Conservation (phyloP, 2,888 invertebrate genomes). For the Conomelus anceps region DNA sequence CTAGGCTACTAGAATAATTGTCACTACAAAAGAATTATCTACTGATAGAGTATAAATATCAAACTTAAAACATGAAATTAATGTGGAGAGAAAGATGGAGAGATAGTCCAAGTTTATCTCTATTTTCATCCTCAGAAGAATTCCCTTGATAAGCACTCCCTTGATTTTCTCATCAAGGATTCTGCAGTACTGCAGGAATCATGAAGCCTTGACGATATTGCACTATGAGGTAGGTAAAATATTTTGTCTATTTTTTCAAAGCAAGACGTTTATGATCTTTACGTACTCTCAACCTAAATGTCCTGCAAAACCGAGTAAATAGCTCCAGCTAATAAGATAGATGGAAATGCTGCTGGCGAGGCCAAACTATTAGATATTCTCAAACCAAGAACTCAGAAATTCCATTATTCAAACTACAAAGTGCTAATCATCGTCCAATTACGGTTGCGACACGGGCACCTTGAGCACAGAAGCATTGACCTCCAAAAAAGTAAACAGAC, state of each 20-base stretch:
- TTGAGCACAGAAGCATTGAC: not conserved
- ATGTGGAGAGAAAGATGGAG: too few species aligned
- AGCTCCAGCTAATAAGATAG: not conserved
- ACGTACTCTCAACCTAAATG: not conserved
- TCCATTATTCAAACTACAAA: not conserved
- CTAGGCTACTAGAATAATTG: too few species aligned
- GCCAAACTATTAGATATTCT: not conserved
- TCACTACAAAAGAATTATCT: too few species aligned
- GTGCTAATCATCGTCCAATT: not conserved
- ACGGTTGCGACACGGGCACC: not conserved
- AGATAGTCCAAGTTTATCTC: too few species aligned
- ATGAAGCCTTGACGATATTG: not conserved
- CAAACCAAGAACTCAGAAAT: not conserved
- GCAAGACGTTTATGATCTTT: not conserved
- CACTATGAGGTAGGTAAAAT: not conserved
- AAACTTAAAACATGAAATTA: too few species aligned
- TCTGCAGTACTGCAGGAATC: too few species aligned
- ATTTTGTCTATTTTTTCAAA: not conserved
- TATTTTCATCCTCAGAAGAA: too few species aligned
- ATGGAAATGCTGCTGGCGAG: not conserved
- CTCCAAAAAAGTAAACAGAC: not conserved
- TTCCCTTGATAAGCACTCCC: too few species aligned
- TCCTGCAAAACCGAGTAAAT: not conserved
- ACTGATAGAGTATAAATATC: too few species aligned
- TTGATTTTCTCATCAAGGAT: too few species aligned